Evolutionary conservation across 2,888 invertebrate genomes (phyloP).

Genomic region (Drosophila percnosoma): DNA sequence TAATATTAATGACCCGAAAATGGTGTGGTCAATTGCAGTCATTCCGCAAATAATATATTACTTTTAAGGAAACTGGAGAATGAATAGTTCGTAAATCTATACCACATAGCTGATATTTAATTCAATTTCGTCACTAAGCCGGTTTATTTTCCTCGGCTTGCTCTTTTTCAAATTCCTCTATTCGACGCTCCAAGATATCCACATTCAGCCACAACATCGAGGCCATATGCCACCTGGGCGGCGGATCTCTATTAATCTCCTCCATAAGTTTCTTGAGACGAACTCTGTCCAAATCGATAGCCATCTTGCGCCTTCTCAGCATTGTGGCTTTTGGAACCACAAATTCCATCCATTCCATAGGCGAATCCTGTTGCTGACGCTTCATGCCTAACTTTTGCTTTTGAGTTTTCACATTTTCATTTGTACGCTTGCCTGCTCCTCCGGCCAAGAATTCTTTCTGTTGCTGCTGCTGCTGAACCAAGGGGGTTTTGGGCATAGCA

Average conservation of each 20-base stretch:
- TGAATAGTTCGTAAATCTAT: not conserved
- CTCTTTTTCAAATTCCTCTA: conserved; percentile 24
- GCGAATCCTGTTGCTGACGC: not conserved
- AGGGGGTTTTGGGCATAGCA: not conserved
- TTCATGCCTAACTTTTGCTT: not conserved
- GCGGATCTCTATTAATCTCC: conserved; percentile 50
- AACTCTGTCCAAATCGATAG: conserved; percentile 1
- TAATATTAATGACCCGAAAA: not conserved
- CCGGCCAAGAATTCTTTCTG: not conserved
- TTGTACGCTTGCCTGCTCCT: not conserved
- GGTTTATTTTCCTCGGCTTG: not conserved
- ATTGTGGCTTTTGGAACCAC: not conserved
- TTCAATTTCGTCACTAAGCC: not conserved
- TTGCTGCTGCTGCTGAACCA: not conserved
- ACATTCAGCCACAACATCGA: conserved; percentile 53
- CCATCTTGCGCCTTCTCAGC: conserved; percentile 7
- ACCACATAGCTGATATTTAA: not conserved
- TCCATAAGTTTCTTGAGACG: conserved; percentile 15
- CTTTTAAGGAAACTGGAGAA: not conserved
- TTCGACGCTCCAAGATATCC: conserved; percentile 39
- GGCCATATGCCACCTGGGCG: conserved; percentile 52
- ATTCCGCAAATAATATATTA: not conserved
- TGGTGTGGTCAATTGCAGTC: not conserved
- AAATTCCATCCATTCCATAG: not conserved
- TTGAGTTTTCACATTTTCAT: not conserved